Conservation (phyloP, 1,140 invertebrate genomes). For the Manduca sexta region DNA sequence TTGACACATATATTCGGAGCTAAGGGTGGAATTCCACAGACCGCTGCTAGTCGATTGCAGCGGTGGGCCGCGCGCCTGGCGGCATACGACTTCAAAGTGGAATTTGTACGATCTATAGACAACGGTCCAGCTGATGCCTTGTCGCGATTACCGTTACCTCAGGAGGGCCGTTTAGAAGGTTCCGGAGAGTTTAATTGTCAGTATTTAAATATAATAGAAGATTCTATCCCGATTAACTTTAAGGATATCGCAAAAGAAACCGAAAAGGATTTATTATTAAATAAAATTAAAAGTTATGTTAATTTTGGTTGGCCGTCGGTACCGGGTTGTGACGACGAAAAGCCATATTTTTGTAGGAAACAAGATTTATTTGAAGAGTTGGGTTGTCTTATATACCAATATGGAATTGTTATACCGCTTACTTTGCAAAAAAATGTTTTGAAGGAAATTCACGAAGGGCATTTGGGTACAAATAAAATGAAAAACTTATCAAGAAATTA, state of each 20-base stretch:
- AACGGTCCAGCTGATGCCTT: neutral
- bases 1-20: neutral
- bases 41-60: neutral
- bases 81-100: neutral
- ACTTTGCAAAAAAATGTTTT: neutral
- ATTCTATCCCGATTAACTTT: neutral
- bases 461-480: conserved; percentile 5
- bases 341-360: no score
- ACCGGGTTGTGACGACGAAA: neutral
- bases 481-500: conserved; percentile 13
- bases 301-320: neutral
- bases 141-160: neutral
- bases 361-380: no score
- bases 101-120: neutral
- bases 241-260: neutral
- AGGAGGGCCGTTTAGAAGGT: neutral
- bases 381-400: no score
- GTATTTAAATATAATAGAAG: neutral
- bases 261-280: neutral
- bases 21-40: neutral
- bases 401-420: neutral
- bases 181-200: no score
- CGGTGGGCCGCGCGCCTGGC: neutral
- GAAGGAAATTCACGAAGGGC: neutral
- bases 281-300: neutral